Evolutionary conservation across 2,797 vertebrate species (phyloP).

Genomic region (Dallia pectoralis): DNA sequence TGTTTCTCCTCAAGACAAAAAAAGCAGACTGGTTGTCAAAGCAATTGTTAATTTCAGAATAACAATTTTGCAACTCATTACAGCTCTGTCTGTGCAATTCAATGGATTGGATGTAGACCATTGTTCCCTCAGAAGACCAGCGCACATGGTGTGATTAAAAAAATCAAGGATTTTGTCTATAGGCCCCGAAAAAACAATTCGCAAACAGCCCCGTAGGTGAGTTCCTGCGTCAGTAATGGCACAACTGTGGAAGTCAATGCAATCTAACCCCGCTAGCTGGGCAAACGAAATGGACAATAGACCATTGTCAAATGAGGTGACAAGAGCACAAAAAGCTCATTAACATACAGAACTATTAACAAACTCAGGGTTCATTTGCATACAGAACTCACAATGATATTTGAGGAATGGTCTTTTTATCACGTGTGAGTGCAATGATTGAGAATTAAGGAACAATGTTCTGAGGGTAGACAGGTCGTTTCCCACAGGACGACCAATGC

Average conservation of each 20-base stretch:
- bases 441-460: background rate
- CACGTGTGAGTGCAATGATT: slow-evolving; percentile 19
- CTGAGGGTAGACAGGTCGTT: background rate
- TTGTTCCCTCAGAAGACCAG: background rate
- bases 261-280: slow-evolving; percentile 28
- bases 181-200: background rate
- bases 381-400: slow-evolving; percentile 46
- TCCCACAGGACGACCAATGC: background rate
- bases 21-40: slow-evolving; percentile 56
- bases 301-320: slow-evolving; percentile 55
- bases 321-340: slow-evolving; percentile 43
- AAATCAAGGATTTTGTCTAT: background rate
- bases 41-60: slow-evolving; percentile 38
- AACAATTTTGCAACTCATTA: slow-evolving; percentile 41
- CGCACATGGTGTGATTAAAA: background rate
- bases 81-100: slow-evolving; percentile 22
- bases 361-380: slow-evolving; percentile 52
- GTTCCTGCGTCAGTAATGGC: slow-evolving; percentile 16
- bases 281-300: slow-evolving; percentile 49
- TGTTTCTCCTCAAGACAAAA: slow-evolving; percentile 35
- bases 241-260: slow-evolving; percentile 39
- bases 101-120: background rate
- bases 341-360: slow-evolving; percentile 57
- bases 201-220: background rate
- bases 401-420: slow-evolving; percentile 14